Evolutionary conservation across 2,888 invertebrate genomes (phyloP), one percentile per base, ranked within the genome.

Genomic region (Diaperis boleti): DNA sequence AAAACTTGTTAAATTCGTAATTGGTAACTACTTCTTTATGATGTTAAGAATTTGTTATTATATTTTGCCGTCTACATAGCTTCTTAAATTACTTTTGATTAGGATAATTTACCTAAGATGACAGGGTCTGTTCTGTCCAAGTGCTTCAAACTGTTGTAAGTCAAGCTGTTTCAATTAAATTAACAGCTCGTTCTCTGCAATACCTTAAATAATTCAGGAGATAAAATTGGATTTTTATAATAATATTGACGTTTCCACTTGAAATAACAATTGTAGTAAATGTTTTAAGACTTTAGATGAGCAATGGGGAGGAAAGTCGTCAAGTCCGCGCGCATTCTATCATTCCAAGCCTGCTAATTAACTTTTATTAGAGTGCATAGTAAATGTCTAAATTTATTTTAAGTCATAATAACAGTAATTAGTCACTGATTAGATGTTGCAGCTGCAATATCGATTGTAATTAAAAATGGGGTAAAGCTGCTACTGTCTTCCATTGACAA

Each of bases 231-330:
- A 22, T 14, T 35, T 50, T 50, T 50, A 17, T 20, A 18, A 37
- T 22, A 50, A 50, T 35, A 50, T 50, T 50, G 50, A 50, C 50
- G 18, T 11, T 50, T 37, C 1, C 18, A 33, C 49, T 49, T 45
- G 10, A 33, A 15, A 49, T 15, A 49, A 49, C 49, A 47, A 47
- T 15, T 29, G 29, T 6, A 47, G 14, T 31, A 14, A 47, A 10
- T 17, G 22, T 15, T 31, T 14, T 14, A 33, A 47, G 14, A 5
- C 14, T 45, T 22, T 11, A 26, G 7, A 22, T 6, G 2, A 31
- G 7, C 39, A 52, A 14, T 41, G 37, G 29, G 5, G 15, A 50
- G n/a, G n/a, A n/a, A n/a, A n/a, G n/a, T 50, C 33, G 22, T 18
- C 18, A 50, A 50, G 22, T 50, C 37, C 11, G 31, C 22, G 5